Conservation (phyloP, 2,113 vertebrate genomes). For the Phoxinus phoxinus region DNA sequence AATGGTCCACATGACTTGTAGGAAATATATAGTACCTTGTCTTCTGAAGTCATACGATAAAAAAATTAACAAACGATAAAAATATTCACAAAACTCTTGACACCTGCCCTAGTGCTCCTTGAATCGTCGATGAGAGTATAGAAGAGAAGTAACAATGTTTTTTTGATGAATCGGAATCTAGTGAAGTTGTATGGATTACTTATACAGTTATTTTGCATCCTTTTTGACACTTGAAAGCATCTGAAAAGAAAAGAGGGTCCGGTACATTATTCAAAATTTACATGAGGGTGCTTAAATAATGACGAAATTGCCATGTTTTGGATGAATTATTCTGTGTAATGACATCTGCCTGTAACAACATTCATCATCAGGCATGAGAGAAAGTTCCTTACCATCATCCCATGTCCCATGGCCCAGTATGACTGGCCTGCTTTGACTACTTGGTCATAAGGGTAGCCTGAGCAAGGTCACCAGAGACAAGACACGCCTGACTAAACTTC, state of each 20-base stretch:
- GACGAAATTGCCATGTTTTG: not conserved
- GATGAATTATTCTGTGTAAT: not conserved
- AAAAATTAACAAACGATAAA: not conserved
- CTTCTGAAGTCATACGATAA: not conserved
- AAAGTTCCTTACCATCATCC: not conserved
- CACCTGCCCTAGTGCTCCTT: not conserved
- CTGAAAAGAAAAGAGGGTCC: not conserved
- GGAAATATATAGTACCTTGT: not conserved
- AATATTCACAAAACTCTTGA: not conserved
- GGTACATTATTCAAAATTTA: not conserved
- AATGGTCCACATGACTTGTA: too few species aligned
- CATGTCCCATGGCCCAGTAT: slow-evolving; percentile 11
- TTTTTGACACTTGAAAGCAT: not conserved
- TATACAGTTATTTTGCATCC: not conserved
- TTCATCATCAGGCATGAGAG: slow-evolving; percentile 6
- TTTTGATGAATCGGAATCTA: not conserved
- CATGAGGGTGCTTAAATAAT: not conserved
- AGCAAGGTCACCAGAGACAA: slow-evolving; percentile 55
- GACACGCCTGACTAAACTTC: slow-evolving; percentile 52
- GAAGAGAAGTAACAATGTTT: not conserved
- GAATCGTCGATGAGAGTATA: not conserved
- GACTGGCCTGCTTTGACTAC: slow-evolving; percentile 14
- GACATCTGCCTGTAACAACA: not conserved
- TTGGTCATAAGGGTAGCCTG: slow-evolving; percentile 27
- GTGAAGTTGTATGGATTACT: not conserved